Conservation (phyloP, 2,113 vertebrate genomes). For the Nettapus auritus region DNA sequence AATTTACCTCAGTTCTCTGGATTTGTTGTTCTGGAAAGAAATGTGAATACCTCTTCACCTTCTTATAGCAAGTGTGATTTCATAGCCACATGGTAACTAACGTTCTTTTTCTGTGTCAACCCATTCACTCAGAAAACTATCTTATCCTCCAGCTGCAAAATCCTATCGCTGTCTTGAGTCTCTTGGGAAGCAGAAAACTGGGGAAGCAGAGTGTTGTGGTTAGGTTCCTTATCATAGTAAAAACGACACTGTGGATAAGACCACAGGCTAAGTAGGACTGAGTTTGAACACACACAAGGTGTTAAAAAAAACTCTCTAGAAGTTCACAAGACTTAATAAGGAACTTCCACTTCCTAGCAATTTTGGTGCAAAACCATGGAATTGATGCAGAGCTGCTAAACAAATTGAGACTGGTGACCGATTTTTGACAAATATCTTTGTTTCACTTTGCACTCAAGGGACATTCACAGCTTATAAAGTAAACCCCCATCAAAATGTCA, state of each 20-base stretch:
- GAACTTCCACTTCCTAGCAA: neutral
- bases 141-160: neutral
- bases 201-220: neutral
- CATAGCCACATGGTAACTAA: neutral
- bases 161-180: neutral
- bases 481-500: constrained; percentile 32
- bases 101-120: neutral
- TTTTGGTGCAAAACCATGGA: neutral
- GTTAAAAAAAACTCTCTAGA: neutral
- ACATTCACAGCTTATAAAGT: neutral
- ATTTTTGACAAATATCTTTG: neutral
- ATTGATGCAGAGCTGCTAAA: neutral
- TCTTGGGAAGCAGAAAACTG: neutral
- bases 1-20: neutral
- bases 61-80: neutral
- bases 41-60: constrained; percentile 1
- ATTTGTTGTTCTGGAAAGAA: neutral
- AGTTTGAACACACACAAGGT: neutral
- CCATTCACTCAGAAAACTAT: neutral
- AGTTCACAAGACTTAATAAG: neutral
- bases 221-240: neutral
- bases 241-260: neutral
- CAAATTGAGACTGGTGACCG: neutral
- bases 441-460: neutral
- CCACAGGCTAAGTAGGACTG: neutral